Percentiles rank a stretch among this genome's conserved stretches.
These are phyloP conservation scores for Drosophila infuscata DNA, from an alignment of 2,888 invertebrate genomes.

Conservation along the genomic window DNA sequence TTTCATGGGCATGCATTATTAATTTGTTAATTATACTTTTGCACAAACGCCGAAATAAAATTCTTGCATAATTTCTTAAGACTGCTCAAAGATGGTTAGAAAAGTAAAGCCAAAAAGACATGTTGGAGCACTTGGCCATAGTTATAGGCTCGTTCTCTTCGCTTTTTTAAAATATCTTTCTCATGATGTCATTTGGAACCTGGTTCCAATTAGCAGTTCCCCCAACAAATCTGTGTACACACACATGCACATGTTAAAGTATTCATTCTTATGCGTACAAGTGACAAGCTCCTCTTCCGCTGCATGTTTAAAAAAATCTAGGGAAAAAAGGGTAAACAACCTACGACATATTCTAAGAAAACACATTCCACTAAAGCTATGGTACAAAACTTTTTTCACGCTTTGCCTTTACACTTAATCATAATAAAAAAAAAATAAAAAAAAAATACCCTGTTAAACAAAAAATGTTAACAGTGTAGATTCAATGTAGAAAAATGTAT, in stretches of 20 bases:
- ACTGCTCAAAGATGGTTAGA: not conserved
- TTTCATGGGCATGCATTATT: conserved; percentile 45
- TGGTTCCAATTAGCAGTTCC: conserved; percentile 39
- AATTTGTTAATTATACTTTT: conserved; percentile 54
- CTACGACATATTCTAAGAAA: conserved; percentile 50
- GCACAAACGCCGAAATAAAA: not conserved
- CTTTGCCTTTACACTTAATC: conserved; percentile 23
- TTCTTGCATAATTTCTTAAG: conserved; percentile 30
- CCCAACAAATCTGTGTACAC: conserved; percentile 6
- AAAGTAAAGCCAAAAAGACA: not conserved
- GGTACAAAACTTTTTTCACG: conserved; percentile 26
- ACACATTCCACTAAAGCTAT: conserved; percentile 20
- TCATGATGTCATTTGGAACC: conserved; percentile 50
- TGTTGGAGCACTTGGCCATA: not conserved
- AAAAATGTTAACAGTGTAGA: not conserved
- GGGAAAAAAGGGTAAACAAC: conserved; percentile 15
- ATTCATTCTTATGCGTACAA: conserved; percentile 27
- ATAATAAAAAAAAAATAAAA: conserved; percentile 3
- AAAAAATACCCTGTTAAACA: conserved; percentile 4
- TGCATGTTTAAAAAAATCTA: conserved; percentile 41
- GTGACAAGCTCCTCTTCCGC: conserved; percentile 23
- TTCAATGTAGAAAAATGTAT: not conserved
- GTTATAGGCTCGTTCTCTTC: not conserved
- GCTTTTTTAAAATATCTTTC: conserved; percentile 26
- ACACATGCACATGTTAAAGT: not conserved